Conservation (phyloP, 2,888 invertebrate genomes). For the Synanthedon formicaeformis region DNA sequence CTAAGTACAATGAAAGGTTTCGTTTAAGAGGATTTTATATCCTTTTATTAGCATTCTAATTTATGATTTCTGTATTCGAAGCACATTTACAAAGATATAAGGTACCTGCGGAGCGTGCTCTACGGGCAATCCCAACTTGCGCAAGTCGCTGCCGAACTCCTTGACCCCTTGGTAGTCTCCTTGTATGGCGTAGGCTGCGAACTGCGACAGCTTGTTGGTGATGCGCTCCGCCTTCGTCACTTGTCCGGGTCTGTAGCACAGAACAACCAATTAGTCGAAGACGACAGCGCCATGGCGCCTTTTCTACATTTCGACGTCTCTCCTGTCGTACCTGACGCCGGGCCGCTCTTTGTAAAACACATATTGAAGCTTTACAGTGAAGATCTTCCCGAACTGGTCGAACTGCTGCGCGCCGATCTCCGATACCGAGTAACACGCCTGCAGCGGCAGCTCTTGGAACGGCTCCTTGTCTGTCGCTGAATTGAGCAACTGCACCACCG, state of each 20-base stretch:
- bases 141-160: slow-evolving; percentile 92
- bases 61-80: too few relatives aligned
- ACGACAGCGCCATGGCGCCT: too few relatives aligned
- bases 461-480: slow-evolving; percentile 88
- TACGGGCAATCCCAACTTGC: slow-evolving; percentile 93
- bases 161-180: slow-evolving; percentile 94
- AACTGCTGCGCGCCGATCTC: slow-evolving; percentile 97
- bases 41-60: too few relatives aligned
- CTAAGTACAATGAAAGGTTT: too few relatives aligned
- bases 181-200: slow-evolving; percentile 93
- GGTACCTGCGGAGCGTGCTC: slow-evolving; percentile 94
- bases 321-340: slow-evolving; percentile 74
- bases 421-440: slow-evolving; percentile 95
- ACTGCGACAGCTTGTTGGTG: slow-evolving; percentile 91
- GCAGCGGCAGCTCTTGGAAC: slow-evolving; percentile 93
- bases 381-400: slow-evolving; percentile 99
- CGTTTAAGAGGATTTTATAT: too few relatives aligned
- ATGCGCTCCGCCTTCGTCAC: slow-evolving; percentile 93
- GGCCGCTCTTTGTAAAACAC: slow-evolving; percentile 98
- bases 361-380: slow-evolving; percentile 96
- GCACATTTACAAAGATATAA: not conserved
- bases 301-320: not conserved
- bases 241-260: slow-evolving; percentile 80
- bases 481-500: slow-evolving; percentile 88
- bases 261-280: too few relatives aligned